Evolutionary conservation across 2,888 invertebrate genomes (phyloP).

Genomic region (Hyposoter dolosus): DNA sequence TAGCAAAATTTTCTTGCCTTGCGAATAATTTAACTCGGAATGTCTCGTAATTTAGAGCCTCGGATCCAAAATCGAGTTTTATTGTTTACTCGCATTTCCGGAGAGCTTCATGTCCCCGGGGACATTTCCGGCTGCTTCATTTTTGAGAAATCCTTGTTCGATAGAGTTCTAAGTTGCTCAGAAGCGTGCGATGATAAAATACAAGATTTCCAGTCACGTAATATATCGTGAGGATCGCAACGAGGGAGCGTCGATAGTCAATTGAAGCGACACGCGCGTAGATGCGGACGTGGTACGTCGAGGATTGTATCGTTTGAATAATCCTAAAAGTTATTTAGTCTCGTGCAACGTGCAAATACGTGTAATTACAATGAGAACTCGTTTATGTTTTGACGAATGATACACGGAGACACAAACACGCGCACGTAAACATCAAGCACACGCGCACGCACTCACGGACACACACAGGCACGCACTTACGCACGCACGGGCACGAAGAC

Average conservation of each 20-base stretch:
- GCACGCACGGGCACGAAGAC: not conserved
- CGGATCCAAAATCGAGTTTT: not conserved
- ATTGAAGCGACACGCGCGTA: not conserved
- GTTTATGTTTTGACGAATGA: not conserved
- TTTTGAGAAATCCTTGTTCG: not conserved
- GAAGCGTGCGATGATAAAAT: not conserved
- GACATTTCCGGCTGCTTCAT: not conserved
- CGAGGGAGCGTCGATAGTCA: not conserved
- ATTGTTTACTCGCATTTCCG: not conserved
- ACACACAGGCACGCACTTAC: constrained; percentile 1
- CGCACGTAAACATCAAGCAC: constrained; percentile 4
- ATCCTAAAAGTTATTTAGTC: not conserved
- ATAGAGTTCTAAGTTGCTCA: not conserved
- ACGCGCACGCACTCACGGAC: not conserved
- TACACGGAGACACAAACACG: not conserved
- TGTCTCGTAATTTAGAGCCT: too few species aligned
- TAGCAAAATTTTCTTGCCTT: not conserved
- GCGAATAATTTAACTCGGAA: too few species aligned
- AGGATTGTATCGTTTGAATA: not conserved
- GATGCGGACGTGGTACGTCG: not conserved
- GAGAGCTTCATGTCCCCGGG: not conserved
- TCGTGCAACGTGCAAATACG: not conserved
- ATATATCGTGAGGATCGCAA: not conserved
- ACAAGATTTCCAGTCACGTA: not conserved
- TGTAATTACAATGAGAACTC: not conserved